Conservation (phyloP, 2,113 vertebrate genomes). For the Phainopepla nitens region DNA sequence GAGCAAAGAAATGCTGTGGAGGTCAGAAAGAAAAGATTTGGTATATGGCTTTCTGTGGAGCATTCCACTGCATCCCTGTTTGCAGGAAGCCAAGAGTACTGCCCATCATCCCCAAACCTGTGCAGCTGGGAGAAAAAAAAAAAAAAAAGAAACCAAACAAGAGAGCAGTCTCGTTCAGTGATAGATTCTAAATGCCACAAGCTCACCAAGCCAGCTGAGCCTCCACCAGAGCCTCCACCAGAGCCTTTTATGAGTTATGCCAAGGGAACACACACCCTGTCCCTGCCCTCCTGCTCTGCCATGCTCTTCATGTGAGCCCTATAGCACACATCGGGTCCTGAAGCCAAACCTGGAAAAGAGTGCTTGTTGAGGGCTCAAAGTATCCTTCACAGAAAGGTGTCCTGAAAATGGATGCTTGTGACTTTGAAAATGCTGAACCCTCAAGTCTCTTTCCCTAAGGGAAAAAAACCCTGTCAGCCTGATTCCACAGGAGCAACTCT, state of each 20-base stretch:
- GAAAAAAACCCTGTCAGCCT: not conserved
- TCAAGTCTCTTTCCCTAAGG: not conserved
- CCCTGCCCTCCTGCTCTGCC: accelerated
- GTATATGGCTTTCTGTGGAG: not conserved
- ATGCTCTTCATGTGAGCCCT: not conserved
- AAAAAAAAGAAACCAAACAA: too few species aligned
- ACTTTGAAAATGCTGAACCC: not conserved
- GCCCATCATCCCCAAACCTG: accelerated
- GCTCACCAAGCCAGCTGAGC: not conserved
- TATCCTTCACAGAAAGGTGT: not conserved
- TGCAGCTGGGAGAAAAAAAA: not conserved
- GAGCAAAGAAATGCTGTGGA: not conserved
- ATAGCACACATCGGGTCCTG: not conserved
- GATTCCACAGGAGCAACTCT: not conserved
- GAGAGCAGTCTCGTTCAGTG: not conserved
- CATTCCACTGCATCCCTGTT: not conserved
- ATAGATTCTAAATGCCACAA: not conserved
- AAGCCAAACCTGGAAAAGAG: not conserved
- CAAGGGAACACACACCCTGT: not conserved
- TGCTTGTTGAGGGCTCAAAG: not conserved
- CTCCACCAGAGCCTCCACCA: not conserved
- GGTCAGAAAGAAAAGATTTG: not conserved
- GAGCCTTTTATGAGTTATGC: not conserved
- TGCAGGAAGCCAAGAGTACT: not conserved
- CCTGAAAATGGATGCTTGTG: not conserved